Evolutionary conservation across 2,797 vertebrate species (phyloP), one percentile per base, ranked within the genome.

Genomic region (Platalea minor): DNA sequence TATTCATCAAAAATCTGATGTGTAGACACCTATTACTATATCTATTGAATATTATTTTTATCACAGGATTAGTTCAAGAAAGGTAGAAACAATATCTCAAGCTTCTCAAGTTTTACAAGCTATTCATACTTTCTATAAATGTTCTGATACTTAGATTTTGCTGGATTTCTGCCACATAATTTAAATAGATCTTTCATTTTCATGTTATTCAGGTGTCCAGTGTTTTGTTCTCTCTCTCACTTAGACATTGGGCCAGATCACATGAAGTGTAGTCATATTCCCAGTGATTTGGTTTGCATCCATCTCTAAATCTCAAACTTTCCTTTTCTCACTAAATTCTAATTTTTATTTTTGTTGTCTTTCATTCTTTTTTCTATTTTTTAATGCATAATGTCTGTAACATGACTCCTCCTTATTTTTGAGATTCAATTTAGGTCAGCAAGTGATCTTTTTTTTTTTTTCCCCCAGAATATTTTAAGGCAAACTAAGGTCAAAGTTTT

Each of bases 1-100:
- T 18, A 57, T 45, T 57, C 0, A 2, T 65, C 13, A 4, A 67
- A 72, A 21, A 7, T 39, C 10, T 20, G 6, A 6, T 35, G 3
- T 53, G 3, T 73, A 39, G n/a, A 50, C 11, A 64, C 2, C 3
- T 46, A 4, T 45, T 79, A 48, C 5, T 75, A 17, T 18, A 37
- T 59, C n/a, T 45, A 46, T 9, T 17, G 18, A 68, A 26, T 26
- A 63, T 53, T 24, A n/a, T 57, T 81, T 91, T 70, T 45, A 20
- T 37, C 45, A 50, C 3, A 50, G 7, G 11, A 60, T 70, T 87
- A 67, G 9, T 60, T 81, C 13, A 70, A 24, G 10, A 74, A 50
- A 74, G 7, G 3, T 13, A 78, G 57, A 91, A 70, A 19, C 24
- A 50, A 2, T 14, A 31, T 51, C 16, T 79, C 21, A 54, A 11